phyloP scores from a whole-genome alignment of 2,113 vertebrate genomes.

The Sardina pilchardus region DNA sequence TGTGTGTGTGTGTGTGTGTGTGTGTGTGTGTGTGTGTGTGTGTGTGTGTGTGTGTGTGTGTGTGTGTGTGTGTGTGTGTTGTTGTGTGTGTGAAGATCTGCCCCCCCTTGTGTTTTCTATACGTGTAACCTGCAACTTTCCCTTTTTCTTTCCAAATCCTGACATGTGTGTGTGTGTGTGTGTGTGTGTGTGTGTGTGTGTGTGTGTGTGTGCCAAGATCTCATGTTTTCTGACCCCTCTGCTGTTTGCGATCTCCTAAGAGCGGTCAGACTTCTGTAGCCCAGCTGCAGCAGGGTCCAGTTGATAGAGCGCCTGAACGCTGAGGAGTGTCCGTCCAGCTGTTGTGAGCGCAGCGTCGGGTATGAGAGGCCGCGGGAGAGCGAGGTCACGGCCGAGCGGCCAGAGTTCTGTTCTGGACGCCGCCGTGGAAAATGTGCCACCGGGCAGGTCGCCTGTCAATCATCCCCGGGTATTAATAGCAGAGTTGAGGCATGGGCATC shows the following conservation, averaged over 20 bases:
- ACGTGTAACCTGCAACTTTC: too few species aligned
- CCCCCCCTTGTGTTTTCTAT: too few species aligned
- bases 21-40: not conserved
- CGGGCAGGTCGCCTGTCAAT: conserved; percentile 46
- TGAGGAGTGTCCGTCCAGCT: not conserved
- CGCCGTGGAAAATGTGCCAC: conserved; percentile 45
- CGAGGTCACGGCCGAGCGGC: not conserved
- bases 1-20: too few species aligned
- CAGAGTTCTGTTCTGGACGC: conserved; percentile 46
- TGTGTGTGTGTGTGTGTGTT: too few species aligned
- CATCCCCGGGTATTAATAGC: conserved; percentile 51
- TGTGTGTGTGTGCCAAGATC: not conserved
- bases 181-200: too few species aligned
- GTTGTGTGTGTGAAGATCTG: too few species aligned
- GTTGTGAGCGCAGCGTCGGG: not conserved
- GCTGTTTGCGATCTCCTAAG: not conserved
- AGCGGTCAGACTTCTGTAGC: not conserved
- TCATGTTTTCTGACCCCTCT: not conserved
- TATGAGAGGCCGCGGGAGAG: not conserved
- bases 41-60: too few species aligned
- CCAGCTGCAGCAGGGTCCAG: not conserved
- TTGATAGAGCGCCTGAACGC: not conserved
- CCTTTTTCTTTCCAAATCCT: too few species aligned
- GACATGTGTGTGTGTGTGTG: too few species aligned
- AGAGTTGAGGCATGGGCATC: conserved; percentile 35